Evolutionary conservation across 2,113 vertebrate genomes (phyloP).

Genomic region (Coptodon rendalli): DNA sequence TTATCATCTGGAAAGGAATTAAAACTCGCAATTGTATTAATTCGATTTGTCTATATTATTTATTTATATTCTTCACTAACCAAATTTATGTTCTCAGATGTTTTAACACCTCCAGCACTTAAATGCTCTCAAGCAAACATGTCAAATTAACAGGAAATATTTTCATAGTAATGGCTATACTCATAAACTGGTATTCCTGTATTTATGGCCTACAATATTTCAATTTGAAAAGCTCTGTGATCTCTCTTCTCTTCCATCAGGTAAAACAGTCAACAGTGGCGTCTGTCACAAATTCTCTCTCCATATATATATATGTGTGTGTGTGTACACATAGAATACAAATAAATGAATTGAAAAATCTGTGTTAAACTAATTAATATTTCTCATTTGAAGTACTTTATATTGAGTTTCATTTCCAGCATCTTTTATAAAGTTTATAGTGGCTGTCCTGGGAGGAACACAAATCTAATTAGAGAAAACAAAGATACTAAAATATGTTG

Average conservation of each 20-base stretch:
- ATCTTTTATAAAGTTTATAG: not conserved
- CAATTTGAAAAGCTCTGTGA: not conserved
- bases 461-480: not conserved
- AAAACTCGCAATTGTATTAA: not conserved
- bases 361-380: not conserved
- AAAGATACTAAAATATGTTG: not conserved
- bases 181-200: not conserved
- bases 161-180: not conserved
- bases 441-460: not conserved
- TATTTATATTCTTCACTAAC: not conserved
- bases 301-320: too few relatives aligned
- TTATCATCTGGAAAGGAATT: not conserved
- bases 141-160: not conserved
- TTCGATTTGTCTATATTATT: accelerated
- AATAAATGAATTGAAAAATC: not conserved
- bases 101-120: not conserved
- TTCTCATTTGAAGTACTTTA: not conserved
- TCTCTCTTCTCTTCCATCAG: not conserved
- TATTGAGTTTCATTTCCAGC: not conserved
- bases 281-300: not conserved
- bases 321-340: too few relatives aligned
- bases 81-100: not conserved
- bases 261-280: not conserved
- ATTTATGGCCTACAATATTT: not conserved
- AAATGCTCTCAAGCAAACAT: not conserved